A percentile compares a stretch with the other conserved stretches of the same genome.
Evolutionary conservation across 2,888 invertebrate species (phyloP).

Genomic region (Uloborus plumipes): DNA sequence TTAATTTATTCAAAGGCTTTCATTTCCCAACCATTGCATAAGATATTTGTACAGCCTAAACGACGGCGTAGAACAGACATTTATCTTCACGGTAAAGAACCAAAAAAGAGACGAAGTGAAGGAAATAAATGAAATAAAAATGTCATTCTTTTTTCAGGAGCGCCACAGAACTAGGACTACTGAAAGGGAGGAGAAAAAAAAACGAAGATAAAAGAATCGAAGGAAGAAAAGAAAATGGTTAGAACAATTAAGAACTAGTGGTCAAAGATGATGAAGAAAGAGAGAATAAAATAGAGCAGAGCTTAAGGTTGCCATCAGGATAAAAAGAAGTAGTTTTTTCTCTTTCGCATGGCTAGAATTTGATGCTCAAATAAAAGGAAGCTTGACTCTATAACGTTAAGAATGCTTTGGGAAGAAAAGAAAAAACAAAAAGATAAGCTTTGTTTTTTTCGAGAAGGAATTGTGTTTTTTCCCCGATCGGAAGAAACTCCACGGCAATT

Average conservation of each 20-base stretch:
- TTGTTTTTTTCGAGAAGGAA: slow-evolving; percentile 5
- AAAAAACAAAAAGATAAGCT: slow-evolving; percentile 29
- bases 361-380: slow-evolving; percentile 44
- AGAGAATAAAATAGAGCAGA: slow-evolving; percentile 59
- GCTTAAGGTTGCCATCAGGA: slow-evolving; percentile 62
- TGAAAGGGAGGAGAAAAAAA: slow-evolving; percentile 7
- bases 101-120: slow-evolving; percentile 39
- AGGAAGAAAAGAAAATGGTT: slow-evolving; percentile 52
- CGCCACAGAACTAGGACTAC: slow-evolving; percentile 37
- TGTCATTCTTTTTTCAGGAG: slow-evolving; percentile 39
- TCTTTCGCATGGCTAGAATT: slow-evolving; percentile 60
- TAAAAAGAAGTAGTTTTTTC: slow-evolving; percentile 57
- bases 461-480: slow-evolving; percentile 19
- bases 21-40: no score
- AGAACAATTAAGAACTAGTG: slow-evolving; percentile 64
- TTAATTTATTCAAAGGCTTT: no score
- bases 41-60: slow-evolving; percentile 38
- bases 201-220: slow-evolving; percentile 19
- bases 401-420: slow-evolving; percentile 36
- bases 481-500: slow-evolving; percentile 26
- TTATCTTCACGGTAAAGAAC: slow-evolving; percentile 40
- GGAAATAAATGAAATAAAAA: slow-evolving; percentile 61
- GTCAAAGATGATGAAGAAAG: slow-evolving; percentile 62
- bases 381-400: slow-evolving; percentile 61
- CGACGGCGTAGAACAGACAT: slow-evolving; percentile 42